Evolutionary conservation across 1,140 invertebrate genomes (phyloP), one percentile per base, ranked within the genome.

Genomic region (Micrasema minimum): DNA sequence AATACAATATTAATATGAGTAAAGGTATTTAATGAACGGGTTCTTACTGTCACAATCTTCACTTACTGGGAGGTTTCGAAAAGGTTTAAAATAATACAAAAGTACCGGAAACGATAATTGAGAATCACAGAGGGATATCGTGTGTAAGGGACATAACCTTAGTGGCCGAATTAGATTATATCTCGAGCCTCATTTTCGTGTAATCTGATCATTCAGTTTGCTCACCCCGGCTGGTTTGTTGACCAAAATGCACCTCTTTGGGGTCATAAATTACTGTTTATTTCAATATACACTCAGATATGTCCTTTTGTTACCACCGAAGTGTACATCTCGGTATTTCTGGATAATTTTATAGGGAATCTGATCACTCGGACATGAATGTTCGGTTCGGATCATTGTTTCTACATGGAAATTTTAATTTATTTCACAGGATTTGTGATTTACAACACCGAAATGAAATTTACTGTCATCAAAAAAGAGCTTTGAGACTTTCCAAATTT

Each of bases 131-230:
- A 20, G 35, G 55, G 16, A 10, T 14, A 22, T 53, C 23, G 16
- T 1, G 16, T 48, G 46, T 48, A 22, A 10, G 20, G 20, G 12
- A 26, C 31, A 55, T n/a, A 55, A 12, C 55, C 37, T 59, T 59
- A 59, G 14, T 59, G 55, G 35, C 55, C 37, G 55, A 59, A 59
- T 59, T 59, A 59, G 55, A 59, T 59, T 43, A 35, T 41, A 59
- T 59, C 37, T 14, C 37, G 35, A 59, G 35, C 55, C 38, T 59
- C 38, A 59, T 41, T 59, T 41, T 22, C 18, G 35, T 59, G 55
- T 59, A 59, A 59, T 59, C 55, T 59, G 55, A 59, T 59, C 55
- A 59, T 38, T 59, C 55, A 59, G 38, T 41, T 41, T 41, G 55
- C 55, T 59, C 37, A 41, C 55, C 55, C 55, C 55, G 38, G 38